phyloP scores from a whole-genome alignment of 2,888 invertebrate genomes.

The Acrocyrtus sp. region DNA sequence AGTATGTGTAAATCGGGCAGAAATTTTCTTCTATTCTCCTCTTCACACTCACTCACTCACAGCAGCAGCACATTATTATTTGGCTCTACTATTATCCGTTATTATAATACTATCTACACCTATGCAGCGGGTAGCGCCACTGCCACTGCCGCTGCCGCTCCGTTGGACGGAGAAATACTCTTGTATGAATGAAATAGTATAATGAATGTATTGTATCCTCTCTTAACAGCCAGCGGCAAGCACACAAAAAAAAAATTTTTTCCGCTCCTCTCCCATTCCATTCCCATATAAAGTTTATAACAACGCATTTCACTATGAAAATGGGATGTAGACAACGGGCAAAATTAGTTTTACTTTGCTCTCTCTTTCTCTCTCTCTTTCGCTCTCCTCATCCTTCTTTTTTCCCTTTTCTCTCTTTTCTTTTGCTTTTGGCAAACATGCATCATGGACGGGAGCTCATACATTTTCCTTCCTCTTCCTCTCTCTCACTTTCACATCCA shows the following conservation, averaged over 20 bases:
- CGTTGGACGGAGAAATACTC: no score
- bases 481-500: constrained; percentile 6
- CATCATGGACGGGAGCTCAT: constrained; percentile 44
- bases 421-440: constrained; percentile 49
- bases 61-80: constrained; percentile 44
- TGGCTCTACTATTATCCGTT: constrained; percentile 6
- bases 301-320: neutral
- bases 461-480: constrained; percentile 31
- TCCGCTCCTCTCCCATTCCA: no score
- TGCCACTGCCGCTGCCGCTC: neutral
- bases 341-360: constrained; percentile 45
- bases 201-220: constrained; percentile 29
- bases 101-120: constrained; percentile 8
- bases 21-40: constrained; percentile 42
- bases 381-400: constrained; percentile 36
- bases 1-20: constrained; percentile 48
- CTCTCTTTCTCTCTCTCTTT: no score
- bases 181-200: constrained; percentile 16
- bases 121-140: neutral
- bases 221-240: neutral
- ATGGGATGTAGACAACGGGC: constrained; percentile 22
- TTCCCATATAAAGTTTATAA: neutral
- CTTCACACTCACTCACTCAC: constrained; percentile 45
- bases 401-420: constrained; percentile 23
- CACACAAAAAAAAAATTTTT: neutral